Conservation (phyloP, 1,140 invertebrate species). For the Phymorhynchus buccinoides region DNA sequence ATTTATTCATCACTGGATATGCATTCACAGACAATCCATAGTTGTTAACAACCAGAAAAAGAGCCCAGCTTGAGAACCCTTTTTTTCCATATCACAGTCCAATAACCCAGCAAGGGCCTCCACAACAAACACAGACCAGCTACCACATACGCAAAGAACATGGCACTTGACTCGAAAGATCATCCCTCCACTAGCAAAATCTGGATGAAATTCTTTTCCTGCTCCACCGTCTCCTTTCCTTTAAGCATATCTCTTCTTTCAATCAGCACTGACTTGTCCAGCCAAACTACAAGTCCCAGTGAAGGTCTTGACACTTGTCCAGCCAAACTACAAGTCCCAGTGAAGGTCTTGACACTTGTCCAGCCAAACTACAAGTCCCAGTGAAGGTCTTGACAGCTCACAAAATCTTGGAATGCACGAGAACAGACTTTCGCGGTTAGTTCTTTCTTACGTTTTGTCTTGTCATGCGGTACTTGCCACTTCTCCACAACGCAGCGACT, state of each 20-base stretch:
- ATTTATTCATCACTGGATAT: neutral
- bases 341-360: no score
- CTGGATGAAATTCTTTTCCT: neutral
- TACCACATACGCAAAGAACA: neutral
- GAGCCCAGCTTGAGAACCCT: neutral
- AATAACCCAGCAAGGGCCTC: neutral
- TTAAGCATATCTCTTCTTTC: neutral
- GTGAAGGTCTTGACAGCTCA: no score
- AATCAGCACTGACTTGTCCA: no score
- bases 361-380: no score
- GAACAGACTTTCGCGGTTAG: no score
- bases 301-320: no score
- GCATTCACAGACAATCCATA: neutral
- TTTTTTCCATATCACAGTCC: slow-evolving; percentile 19
- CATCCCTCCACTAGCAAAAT: neutral
- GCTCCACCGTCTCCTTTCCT: neutral
- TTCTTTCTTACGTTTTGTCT: no score
- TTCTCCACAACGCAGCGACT: neutral
- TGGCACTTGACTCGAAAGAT: slow-evolving; percentile 7
- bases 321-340: no score
- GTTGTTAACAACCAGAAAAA: neutral
- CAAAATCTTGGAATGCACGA: no score
- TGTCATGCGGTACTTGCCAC: neutral
- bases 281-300: no score
- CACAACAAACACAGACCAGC: neutral